Conservation (phyloP, 1,140 invertebrate species). For the Pseudomyrmex flavicornis region DNA sequence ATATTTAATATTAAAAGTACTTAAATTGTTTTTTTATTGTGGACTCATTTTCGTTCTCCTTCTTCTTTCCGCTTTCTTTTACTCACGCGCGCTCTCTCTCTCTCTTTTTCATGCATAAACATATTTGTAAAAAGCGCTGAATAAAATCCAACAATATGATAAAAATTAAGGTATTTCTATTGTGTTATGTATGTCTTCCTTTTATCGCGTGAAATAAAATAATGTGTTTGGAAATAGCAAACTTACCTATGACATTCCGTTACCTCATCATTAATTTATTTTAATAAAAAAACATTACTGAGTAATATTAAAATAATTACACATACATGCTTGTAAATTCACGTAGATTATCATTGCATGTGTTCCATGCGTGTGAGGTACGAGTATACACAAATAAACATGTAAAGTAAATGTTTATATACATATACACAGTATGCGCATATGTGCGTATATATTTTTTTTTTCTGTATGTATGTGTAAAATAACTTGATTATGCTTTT, state of each 20-base stretch:
- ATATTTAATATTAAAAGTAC: constrained; percentile 5
- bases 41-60: no score
- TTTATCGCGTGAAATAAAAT: constrained; percentile 24
- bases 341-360: constrained; percentile 13
- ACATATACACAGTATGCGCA: background rate
- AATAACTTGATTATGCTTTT: no score
- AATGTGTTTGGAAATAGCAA: constrained; percentile 41
- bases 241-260: constrained; percentile 49
- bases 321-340: constrained; percentile 60
- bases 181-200: constrained; percentile 18
- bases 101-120: constrained; percentile 6
- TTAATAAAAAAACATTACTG: constrained; percentile 32
- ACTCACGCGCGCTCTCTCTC: no score
- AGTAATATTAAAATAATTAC: constrained; percentile 49
- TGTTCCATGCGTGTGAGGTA: constrained; percentile 4
- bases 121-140: constrained; percentile 10
- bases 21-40: constrained; percentile 32
- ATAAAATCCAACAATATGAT: constrained; percentile 4
- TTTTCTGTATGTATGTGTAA: no score
- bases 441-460: background rate
- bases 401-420: constrained; percentile 50
- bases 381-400: constrained; percentile 60
- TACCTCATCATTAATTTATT: constrained; percentile 58
- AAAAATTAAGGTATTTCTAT: constrained; percentile 56
- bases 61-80: background rate